A percentile compares a stretch with the other conserved stretches of the same genome.
Conservation (phyloP, 2,113 vertebrate genomes). For the Trichomycterus rosablanca region DNA sequence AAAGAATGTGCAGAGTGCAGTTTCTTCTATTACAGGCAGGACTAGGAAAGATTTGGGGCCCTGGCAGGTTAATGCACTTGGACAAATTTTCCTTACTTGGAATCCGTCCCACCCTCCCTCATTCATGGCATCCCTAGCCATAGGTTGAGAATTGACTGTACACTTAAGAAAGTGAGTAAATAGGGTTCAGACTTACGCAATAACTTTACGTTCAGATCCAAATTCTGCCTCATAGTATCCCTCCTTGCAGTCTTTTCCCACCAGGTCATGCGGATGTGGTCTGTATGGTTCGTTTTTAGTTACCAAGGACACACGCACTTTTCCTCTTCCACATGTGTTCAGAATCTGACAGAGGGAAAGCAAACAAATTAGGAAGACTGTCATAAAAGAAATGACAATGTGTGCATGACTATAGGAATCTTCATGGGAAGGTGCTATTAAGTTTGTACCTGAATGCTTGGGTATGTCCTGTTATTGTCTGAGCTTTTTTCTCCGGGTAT, state of each 20-base stretch:
- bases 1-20: too few relatives aligned
- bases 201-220: slow-evolving; percentile 85
- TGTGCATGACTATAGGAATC: background rate
- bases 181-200: slow-evolving; percentile 79
- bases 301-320: slow-evolving; percentile 87
- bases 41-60: too few relatives aligned
- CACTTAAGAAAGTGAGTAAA: background rate
- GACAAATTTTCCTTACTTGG: too few relatives aligned
- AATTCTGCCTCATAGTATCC: slow-evolving; percentile 96
- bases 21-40: too few relatives aligned
- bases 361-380: background rate
- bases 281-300: slow-evolving; percentile 92
- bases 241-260: slow-evolving; percentile 94
- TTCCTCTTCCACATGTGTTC: slow-evolving; percentile 83
- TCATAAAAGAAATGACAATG: background rate
- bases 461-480: slow-evolving; percentile 91
- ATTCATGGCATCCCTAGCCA: too few relatives aligned
- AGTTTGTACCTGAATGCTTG: slow-evolving; percentile 81
- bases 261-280: slow-evolving; percentile 93
- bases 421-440: too few relatives aligned
- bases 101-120: too few relatives aligned
- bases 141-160: too few relatives aligned
- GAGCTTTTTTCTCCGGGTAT: slow-evolving; percentile 91
- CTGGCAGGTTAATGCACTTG: too few relatives aligned
- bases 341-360: slow-evolving; percentile 69